Evolutionary conservation across 1,140 invertebrate genomes (phyloP).

Genomic region (Portunus trituberculatus): DNA sequence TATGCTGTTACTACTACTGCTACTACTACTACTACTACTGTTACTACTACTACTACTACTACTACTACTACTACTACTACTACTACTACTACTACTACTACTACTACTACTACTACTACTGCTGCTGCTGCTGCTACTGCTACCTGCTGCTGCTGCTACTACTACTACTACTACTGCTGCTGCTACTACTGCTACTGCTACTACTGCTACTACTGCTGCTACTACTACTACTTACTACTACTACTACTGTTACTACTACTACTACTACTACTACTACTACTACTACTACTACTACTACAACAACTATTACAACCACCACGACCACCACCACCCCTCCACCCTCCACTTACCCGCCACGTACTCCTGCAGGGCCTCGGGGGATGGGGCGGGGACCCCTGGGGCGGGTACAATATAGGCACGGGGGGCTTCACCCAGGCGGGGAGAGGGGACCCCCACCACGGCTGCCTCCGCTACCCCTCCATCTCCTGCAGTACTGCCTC

Average conservation of each 20-base stretch:
- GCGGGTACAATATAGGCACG: conserved; percentile 76
- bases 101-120: no score
- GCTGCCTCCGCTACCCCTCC: conserved; percentile 77
- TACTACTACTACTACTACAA: neutral
- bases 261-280: neutral
- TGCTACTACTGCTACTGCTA: neutral
- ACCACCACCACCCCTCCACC: neutral
- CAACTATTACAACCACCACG: neutral
- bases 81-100: neutral
- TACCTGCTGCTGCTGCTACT: neutral
- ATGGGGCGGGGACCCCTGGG: neutral
- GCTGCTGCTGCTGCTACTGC: neutral
- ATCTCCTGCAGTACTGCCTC: neutral
- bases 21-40: neutral
- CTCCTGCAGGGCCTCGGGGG: neutral
- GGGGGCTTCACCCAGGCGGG: conserved; percentile 81
- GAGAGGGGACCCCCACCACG: conserved; percentile 81
- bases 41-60: neutral
- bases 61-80: neutral
- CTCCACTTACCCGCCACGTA: conserved; percentile 25
- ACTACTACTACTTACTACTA: neutral
- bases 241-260: no score
- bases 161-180: neutral
- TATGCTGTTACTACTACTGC: no score
- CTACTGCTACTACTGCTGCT: neutral